These are phyloP conservation scores for Phrynosoma platyrhinos DNA, from an alignment of 2,113 vertebrate genomes.

Conservation along the genomic window DNA sequence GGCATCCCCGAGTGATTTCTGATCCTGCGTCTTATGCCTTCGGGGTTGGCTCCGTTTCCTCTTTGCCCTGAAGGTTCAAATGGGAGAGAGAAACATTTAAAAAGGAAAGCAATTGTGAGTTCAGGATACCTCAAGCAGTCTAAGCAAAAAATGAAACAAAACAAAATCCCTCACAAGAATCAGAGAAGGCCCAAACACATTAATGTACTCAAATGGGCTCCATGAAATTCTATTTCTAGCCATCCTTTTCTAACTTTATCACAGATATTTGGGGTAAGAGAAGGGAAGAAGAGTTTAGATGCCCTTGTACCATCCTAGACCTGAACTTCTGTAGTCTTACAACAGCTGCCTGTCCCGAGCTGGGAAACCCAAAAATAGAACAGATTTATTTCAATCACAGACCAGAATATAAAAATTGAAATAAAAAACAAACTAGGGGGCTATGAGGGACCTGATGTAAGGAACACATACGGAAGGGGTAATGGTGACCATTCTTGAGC, in stretches of 20 bases:
- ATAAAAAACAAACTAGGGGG: background rate
- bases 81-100: constrained; percentile 36
- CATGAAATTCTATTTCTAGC: background rate
- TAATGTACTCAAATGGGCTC: constrained; percentile 3
- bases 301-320: too few species aligned
- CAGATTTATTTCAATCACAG: too few species aligned
- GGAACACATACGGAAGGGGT: too few species aligned
- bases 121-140: constrained; percentile 31
- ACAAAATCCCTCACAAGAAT: background rate
- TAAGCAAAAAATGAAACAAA: background rate
- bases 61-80: constrained; percentile 80
- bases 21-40: constrained; percentile 90
- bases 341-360: background rate
- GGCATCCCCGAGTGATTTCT: constrained; percentile 85
- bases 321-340: background rate
- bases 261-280: too few species aligned
- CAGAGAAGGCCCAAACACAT: constrained; percentile 11
- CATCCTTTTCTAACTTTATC: too few species aligned
- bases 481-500: too few species aligned
- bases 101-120: constrained; percentile 35
- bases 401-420: background rate
- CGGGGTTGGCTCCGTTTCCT: constrained; percentile 89
- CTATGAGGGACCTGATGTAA: background rate
- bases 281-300: background rate
- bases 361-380: too few species aligned